Base-by-base conservation (phyloP, 2,113 vertebrate species). In the Origma solitaria region DNA sequence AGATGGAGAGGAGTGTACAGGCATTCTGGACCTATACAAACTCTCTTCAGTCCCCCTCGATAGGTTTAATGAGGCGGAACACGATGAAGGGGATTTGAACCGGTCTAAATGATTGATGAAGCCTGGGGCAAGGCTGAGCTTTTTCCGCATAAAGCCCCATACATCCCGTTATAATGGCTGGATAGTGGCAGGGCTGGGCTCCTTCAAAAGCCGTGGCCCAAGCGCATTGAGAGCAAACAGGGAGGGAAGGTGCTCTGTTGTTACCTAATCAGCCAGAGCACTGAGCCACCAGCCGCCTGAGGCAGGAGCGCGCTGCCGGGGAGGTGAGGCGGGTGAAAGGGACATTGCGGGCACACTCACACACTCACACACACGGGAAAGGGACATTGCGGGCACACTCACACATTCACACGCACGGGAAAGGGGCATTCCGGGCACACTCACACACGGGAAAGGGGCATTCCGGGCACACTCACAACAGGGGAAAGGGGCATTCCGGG, bases 21-120 rank as follows among this genome's bases (percentile, higher is more conserved):
- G 98, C 98, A 98, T 98, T 94, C 97, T 96, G 78, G 23, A 72
- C 95, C 96, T 96, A 96, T 95, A 91, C 94, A 68, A 88, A 94
- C 94, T 96, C 97, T 97, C 96, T 92, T 97, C 96, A 92, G 95
- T 92, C 95, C 92, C 96, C 98, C 98, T 98, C 98, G 98, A 98
- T 98, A 98, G 97, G 98, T 98, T 98, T 98, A 99, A 99, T 99
- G 99, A 99, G 96, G 98, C 97, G 98, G 98, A 99, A 99, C 97
- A 96, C 97, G 95, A 95, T 98, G 97, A 98, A 98, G 99, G 98
- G 98, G 98, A 98, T 98, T 98, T 98, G 98, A 98, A 97, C 98
- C 96, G 98, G 98, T 98, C 98, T 97, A 98, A 98, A 99, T 99
- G 99, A 99, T 99, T 99, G 99, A 99, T 99, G 99, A 99, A 97